phyloP scores from a whole-genome alignment of 1,140 invertebrate genomes.

The Macrocentrus cingulum region DNA sequence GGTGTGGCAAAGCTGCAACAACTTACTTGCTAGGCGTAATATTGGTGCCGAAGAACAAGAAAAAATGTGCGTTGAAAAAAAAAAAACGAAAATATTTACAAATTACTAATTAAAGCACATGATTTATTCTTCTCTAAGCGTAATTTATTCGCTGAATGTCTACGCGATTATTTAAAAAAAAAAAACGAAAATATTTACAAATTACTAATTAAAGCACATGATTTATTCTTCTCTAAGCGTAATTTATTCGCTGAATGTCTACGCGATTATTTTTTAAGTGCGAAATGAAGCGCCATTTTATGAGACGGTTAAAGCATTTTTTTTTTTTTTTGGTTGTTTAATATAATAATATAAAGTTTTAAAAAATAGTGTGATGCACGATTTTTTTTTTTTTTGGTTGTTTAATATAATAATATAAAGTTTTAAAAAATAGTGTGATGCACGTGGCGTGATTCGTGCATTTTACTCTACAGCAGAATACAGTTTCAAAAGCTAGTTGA shows the following conservation, averaged over 20 bases:
- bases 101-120: conserved; percentile 3
- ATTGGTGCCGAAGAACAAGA: conserved; percentile 21
- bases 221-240: conserved; percentile 5
- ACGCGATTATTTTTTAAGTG: conserved; percentile 3
- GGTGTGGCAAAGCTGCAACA: conserved; percentile 37
- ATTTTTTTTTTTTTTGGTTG: too few relatives aligned
- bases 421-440: conserved; percentile 7
- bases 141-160: neutral
- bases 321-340: too few relatives aligned
- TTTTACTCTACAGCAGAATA: conserved; percentile 6
- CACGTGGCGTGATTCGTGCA: conserved; percentile 9
- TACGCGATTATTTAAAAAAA: neutral
- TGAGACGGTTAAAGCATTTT: conserved; percentile 11
- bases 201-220: conserved; percentile 1
- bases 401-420: too few relatives aligned
- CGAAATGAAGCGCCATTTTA: conserved; percentile 7
- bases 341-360: conserved; percentile 8
- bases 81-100: neutral
- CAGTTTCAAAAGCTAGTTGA: conserved; percentile 7
- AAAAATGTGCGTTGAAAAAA: conserved; percentile 24
- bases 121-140: conserved; percentile 6
- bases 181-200: conserved; percentile 4
- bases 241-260: neutral
- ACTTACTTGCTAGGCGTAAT: conserved; percentile 30
- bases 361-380: conserved; percentile 10